Evolutionary conservation across 2,888 invertebrate species (phyloP), one percentile per base, ranked within the genome.

Genomic region (Dione juno): DNA sequence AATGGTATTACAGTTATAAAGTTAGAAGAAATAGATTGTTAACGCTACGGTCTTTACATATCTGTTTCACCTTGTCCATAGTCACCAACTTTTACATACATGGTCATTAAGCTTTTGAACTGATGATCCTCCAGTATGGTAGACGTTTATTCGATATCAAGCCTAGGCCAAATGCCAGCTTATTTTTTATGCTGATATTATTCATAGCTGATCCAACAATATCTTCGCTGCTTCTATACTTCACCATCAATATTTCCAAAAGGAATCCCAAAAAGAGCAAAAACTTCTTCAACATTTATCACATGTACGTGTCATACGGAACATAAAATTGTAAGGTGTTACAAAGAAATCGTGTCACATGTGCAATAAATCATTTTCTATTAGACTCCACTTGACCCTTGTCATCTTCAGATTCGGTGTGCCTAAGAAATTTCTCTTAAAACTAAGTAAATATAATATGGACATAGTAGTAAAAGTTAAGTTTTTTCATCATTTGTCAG

Each of bases 331-430:
- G 57, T 64, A 37, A 69, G 69, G 69, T 69, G 63, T 69, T 53
- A 69, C 64, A 40, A 57, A 64, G 61, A 53, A 68, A 54, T 13
- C 68, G 19, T 52, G 61, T 73, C 41, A 58, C 66, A 54, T 68
- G 67, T 72, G 28, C 57, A 53, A 82, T 82, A 81, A 82, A 83
- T 82, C 81, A 83, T 83, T 80, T 81, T 80, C 79, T 81, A 81
- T 82, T 81, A 79, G 69, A 72, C 48, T 75, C 75, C 65, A 69
- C 65, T 71, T 69, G 76, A 82, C 78, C 81, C 83, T 80, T 79
- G 81, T 82, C 80, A 78, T 72, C 74, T 78, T 73, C 74, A 72
- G 69, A 71, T 74, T 71, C 69, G 74, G 76, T 75, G 69, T 75
- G 74, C 73, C 16, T 57, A 11, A 16, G 75, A 72, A 75, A 75